phyloP scores from a whole-genome alignment of 2,888 invertebrate genomes.

The Amiota communis region DNA sequence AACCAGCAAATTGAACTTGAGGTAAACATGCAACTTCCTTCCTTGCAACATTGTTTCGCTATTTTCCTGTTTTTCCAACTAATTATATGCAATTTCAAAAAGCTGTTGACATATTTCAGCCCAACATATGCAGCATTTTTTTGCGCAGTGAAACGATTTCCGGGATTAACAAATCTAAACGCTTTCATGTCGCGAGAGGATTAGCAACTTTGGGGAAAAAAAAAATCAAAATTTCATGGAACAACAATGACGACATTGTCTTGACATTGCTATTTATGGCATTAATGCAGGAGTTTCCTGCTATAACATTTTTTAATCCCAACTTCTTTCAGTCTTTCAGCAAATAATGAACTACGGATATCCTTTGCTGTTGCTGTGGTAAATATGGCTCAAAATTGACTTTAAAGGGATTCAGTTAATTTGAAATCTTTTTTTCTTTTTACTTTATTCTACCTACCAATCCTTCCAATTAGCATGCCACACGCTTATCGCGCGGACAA shows the following conservation, averaged over 20 bases:
- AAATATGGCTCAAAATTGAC: constrained; percentile 8
- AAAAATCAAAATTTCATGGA: neutral
- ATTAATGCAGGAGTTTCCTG: neutral
- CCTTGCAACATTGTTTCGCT: constrained; percentile 23
- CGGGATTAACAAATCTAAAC: constrained; percentile 21
- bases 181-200: neutral
- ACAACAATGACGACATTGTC: constrained; percentile 3
- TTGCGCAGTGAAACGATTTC: constrained; percentile 12
- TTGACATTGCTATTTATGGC: constrained; percentile 28
- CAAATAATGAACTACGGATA: neutral
- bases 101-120: constrained; percentile 24
- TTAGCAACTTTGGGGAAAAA: too few relatives aligned
- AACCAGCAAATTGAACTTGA: constrained; percentile 61
- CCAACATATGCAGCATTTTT: constrained; percentile 7
- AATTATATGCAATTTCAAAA: constrained; percentile 26
- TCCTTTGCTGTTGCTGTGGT: neutral
- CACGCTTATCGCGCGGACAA: constrained; percentile 61
- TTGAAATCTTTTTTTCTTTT: neutral
- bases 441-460: constrained; percentile 27
- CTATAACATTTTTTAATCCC: neutral
- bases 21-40: constrained; percentile 63
- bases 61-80: neutral
- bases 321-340: neutral
- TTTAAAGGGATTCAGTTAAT: neutral
- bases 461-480: constrained; percentile 57